Evolutionary conservation across 2,113 vertebrate species (phyloP), one percentile per base, ranked within the genome.

Genomic region (Stictonetta naevosa): DNA sequence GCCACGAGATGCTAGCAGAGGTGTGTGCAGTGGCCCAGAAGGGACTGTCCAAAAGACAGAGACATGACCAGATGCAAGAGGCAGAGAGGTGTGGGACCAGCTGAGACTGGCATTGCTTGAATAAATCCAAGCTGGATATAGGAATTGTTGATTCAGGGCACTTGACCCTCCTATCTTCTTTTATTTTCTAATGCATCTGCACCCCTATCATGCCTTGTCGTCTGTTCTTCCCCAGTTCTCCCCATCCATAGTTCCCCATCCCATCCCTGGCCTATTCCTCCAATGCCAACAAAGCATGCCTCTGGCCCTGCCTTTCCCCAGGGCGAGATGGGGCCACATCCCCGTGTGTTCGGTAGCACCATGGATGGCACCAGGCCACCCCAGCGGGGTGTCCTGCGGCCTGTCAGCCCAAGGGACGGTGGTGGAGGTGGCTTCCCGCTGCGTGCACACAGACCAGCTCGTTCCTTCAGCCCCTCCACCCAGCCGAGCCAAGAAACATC

Each of bases 311-410:
- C 33, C 1, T 38, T 75, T 87, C 46, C 64, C 0, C 1, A 31
- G 42, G 10, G 29, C 36, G 29, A 38, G 46, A 29, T 29, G 33
- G 25, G 38, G 26, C 63, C 53, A 55, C 20, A 72, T 6, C 14
- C 14, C 2, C 0, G 8, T n/a, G 42, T 38, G 78, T 75, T 55
- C 82, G 21, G 69, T 6, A 64, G 19, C 48, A 10, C 42, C 2
- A 1, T 7, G 0, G 3, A 13, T 52, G 71, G 26, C 38, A 67
- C n/a, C 46, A 10, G 0, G 0, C 8, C 50, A 1, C 1, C 33
- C 28, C 3, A 11, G 46, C 8, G 82, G 69, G 55, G 12, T 36
- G 60, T 44, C 62, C 88, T 64, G 90, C 64, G 86, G 69, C 40
- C 68, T 18, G 12, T 48, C 66, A 77, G 71, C 40, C 58, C 78